These are phyloP conservation scores for Orius laevigatus DNA, from an alignment of 1,140 invertebrate genomes.

Conservation along the genomic window DNA sequence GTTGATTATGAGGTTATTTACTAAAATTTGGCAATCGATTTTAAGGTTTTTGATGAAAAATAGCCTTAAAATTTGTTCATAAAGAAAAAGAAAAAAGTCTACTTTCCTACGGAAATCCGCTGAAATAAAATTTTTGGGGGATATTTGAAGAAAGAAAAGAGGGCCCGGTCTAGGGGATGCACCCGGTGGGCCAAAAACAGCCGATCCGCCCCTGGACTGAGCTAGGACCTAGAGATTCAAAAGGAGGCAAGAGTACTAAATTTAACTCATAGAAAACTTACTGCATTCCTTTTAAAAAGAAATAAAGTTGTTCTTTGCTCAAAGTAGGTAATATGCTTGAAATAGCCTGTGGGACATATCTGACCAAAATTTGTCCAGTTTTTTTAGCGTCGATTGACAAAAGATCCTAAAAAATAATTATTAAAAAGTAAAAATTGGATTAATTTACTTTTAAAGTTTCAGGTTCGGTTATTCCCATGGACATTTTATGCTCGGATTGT, in stretches of 20 bases:
- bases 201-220: no score
- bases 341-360: slow-evolving; percentile 13
- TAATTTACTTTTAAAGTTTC: slow-evolving; percentile 19
- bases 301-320: slow-evolving; percentile 14
- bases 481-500: slow-evolving; percentile 16
- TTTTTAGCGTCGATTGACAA: slow-evolving; percentile 19
- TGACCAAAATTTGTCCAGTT: slow-evolving; percentile 19
- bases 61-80: no score
- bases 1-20: no score
- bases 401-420: slow-evolving; percentile 15
- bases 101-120: no score
- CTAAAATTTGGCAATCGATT: no score
- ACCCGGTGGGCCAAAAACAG: no score
- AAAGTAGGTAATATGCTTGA: slow-evolving; percentile 13
- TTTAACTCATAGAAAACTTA: no score
- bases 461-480: slow-evolving; percentile 11
- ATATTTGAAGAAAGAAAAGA: no score
- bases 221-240: neutral
- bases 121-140: no score
- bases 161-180: no score
- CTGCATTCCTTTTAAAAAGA: slow-evolving; percentile 18
- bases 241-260: neutral
- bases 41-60: no score
- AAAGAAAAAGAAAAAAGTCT: no score
- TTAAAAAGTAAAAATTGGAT: neutral